Percentiles rank a stretch among this genome's conserved stretches.
Evolutionary conservation across 2,113 vertebrate genomes (phyloP).

Genomic region (Rhinoderma darwinii): DNA sequence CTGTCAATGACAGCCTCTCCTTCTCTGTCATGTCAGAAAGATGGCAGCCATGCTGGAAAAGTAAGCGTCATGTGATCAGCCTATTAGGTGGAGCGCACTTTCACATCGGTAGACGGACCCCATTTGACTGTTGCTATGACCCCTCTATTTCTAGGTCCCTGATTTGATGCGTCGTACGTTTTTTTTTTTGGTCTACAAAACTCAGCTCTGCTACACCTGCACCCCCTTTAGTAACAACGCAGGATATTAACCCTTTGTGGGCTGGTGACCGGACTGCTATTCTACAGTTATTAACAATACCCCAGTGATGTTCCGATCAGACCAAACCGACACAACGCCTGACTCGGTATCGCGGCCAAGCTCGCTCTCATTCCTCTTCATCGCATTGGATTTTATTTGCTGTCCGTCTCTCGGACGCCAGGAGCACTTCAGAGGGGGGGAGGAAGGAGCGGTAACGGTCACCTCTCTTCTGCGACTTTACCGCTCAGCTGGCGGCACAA

Average conservation of each 20-base stretch:
- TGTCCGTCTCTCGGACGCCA: slow-evolving; percentile 24
- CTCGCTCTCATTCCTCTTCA: slow-evolving; percentile 43
- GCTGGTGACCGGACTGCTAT: too few relatives aligned
- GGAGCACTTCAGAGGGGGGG: background rate
- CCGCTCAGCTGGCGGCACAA: slow-evolving; percentile 32
- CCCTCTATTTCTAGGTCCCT: background rate
- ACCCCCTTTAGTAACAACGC: too few relatives aligned
- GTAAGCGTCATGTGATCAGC: too few relatives aligned
- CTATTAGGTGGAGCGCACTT: too few relatives aligned
- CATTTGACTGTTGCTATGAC: background rate
- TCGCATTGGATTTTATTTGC: slow-evolving; percentile 50
- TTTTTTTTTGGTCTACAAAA: background rate
- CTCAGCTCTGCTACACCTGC: background rate
- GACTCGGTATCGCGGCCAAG: slow-evolving; percentile 2
- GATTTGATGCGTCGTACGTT: too few relatives aligned
- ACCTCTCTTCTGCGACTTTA: slow-evolving; percentile 5
- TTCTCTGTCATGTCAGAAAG: too few relatives aligned
- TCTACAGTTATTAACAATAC: background rate
- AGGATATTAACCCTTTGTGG: background rate
- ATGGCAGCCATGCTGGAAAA: too few relatives aligned
- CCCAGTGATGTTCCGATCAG: background rate
- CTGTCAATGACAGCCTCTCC: too few relatives aligned
- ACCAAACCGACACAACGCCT: slow-evolving; percentile 8
- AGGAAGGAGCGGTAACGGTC: background rate
- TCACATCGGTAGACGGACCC: background rate